Conservation (phyloP, 2,797 vertebrate genomes). For the Cryptoprocta ferox region DNA sequence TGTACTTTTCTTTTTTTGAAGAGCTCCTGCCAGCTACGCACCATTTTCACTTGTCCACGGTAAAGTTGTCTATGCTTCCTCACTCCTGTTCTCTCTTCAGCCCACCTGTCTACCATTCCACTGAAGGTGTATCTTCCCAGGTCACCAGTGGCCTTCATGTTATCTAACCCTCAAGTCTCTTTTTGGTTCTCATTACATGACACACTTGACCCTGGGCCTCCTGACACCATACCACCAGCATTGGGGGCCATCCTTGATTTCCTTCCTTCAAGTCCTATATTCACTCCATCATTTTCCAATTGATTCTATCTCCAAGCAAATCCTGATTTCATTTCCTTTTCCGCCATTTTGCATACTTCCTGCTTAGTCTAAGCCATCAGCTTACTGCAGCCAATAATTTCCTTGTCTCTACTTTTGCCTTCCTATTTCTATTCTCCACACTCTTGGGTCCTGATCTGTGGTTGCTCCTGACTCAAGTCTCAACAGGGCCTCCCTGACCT, state of each 20-base stretch:
- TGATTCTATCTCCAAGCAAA: background rate
- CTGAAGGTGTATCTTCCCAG: background rate
- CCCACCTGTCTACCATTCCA: background rate
- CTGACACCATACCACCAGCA: background rate
- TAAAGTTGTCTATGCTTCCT: rapidly evolving
- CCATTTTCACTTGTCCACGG: background rate
- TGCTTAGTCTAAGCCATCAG: background rate
- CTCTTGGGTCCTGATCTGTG: background rate
- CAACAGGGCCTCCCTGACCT: too few relatives aligned
- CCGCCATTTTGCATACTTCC: background rate
- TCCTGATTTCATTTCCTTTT: too few relatives aligned
- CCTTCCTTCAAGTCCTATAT: background rate
- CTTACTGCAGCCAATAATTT: too few relatives aligned
- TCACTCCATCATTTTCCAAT: too few relatives aligned
- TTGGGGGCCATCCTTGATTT: background rate
- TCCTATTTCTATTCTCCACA: background rate
- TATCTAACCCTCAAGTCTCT: rapidly evolving
- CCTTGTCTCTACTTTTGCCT: background rate
- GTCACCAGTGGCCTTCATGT: background rate
- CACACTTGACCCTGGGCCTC: background rate
- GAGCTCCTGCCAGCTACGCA: background rate
- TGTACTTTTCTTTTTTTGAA: background rate
- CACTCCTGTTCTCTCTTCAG: background rate
- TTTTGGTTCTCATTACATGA: too few relatives aligned
- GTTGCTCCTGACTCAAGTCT: background rate